A percentile compares a stretch with the other conserved stretches of the same genome.
Evolutionary conservation across 53 echinoderm and acorn worm species (phyloP).

Genomic region (Arbacia lixula): DNA sequence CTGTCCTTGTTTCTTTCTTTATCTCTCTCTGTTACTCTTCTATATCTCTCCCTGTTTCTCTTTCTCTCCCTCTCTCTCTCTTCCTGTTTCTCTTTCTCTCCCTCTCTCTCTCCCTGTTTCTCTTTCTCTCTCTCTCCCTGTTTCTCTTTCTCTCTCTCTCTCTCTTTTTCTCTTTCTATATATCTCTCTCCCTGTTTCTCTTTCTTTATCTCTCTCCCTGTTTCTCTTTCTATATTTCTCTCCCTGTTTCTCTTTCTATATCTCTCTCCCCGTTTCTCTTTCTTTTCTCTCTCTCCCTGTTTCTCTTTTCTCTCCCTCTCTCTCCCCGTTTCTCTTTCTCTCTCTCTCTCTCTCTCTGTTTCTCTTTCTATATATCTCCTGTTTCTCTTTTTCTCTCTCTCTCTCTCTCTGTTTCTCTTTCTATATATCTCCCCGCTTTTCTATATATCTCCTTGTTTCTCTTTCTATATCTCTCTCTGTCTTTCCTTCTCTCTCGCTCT

Average conservation of each 20-base stretch:
- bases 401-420: neutral
- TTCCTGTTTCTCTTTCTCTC: neutral
- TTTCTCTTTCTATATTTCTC: neutral
- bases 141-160: neutral
- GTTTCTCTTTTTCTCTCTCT: neutral
- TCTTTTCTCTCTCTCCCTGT: neutral
- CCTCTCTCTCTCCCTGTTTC: neutral
- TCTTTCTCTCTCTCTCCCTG: neutral
- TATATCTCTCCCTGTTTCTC: neutral
- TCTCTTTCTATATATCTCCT: neutral
- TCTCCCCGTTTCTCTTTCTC: neutral
- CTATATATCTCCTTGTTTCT: neutral
- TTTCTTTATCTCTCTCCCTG: neutral
- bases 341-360: neutral
- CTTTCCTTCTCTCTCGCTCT: neutral
- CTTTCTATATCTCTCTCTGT: neutral
- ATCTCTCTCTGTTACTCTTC: neutral
- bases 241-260: neutral
- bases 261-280: neutral
- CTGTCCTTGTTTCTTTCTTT: neutral
- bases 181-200: neutral
- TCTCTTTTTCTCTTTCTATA: neutral
- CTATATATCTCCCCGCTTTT: neutral
- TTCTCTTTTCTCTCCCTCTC: neutral
- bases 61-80: neutral